Evolutionary conservation across 2,113 vertebrate species (phyloP), one percentile per base, ranked within the genome.

Genomic region (Ageneiosus marmoratus): DNA sequence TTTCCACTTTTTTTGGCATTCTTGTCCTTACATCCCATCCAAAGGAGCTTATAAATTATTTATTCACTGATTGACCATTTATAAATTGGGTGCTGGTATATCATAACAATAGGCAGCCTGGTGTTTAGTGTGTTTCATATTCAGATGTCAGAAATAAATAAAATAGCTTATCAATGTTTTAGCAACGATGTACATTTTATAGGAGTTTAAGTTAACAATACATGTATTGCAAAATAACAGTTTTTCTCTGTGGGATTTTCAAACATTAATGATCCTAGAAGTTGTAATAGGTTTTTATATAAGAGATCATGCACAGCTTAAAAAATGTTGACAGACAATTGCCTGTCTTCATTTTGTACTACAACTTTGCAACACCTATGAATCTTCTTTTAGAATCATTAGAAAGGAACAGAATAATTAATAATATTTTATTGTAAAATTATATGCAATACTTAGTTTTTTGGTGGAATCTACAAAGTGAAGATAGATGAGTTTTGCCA

Each of bases 61-160:
- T 79, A 16, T 96, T 95, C 95, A 50, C 44, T 95, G 93, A 95
- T 96, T 93, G 93, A 93, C 89, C 94, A 95, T 70, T 44, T 70
- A n/a, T 3, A 70, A 44, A 67, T 94, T 94, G 94, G 93, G 92
- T 93, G 94, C 95, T 94, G 96, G 97, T 97, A 95, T 97, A 96
- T 98, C 95, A 95, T 95, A 96, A 95, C 95, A 97, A 97, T 96
- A 95, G 96, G 95, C 96, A 96, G 96, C 95, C 96, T 94, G 95
- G 96, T 97, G 95, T 95, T 95, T 95, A 95, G 95, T 94, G 95
- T 95, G 94, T 95, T 95, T 94, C 95, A 97, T 95, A 96, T 98
- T 96, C 97, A 97, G 97, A 96, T 41, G 34, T n/a, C 53, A 77
- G 55, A 18, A 63, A 60, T 32, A 32, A 48, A 46, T 41, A 60